Base-by-base conservation (phyloP, 1,140 invertebrate species). In the Nasonia giraulti region DNA sequence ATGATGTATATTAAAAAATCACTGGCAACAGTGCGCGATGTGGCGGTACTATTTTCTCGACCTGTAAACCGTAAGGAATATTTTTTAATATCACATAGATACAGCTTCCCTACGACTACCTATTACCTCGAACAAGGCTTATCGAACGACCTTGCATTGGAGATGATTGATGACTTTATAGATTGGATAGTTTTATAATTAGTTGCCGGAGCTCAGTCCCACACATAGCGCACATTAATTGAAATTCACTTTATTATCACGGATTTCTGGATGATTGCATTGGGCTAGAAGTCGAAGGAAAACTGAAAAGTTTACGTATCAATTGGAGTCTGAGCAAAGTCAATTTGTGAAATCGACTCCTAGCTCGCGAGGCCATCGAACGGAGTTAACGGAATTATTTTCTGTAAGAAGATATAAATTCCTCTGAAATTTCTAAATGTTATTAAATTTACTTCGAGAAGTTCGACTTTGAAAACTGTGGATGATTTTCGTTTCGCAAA, bases 231-330 rank as follows among this genome's bases (percentile, higher is more conserved):
- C n/a, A 50, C 74, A 83, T 86, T 91, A 90, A 91, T 91, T 91
- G 90, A 90, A 91, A 89, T 87, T 90, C 88, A 82, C 66, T 79
- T 82, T 86, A 88, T 91, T 91, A 91, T 90, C 89, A 85, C 78
- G 33, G 87, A 89, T 89, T 91, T 90, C 89, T 89, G 82, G 87
- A 86, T 88, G 89, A 90, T 90, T 89, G 86, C 87, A 87, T 90
- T 66, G 74, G 33, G 14, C 31, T 33, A 71, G 20, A 33, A 33
- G 71, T 80, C 23, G 44, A 85, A 50, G 62, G 75, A 74, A 44
- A 83, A 73, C 47, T 68, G n/a, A 86, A 79, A 83, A 86, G 80
- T 78, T 79, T 83, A 31, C 27, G 17, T 80, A 76, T 85, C 73
- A 68, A 5, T 76, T 76, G 27, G 76, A 76, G 73, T 84, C 71